Conservation (phyloP, 2,797 vertebrate species). For the Siniperca undulata region DNA sequence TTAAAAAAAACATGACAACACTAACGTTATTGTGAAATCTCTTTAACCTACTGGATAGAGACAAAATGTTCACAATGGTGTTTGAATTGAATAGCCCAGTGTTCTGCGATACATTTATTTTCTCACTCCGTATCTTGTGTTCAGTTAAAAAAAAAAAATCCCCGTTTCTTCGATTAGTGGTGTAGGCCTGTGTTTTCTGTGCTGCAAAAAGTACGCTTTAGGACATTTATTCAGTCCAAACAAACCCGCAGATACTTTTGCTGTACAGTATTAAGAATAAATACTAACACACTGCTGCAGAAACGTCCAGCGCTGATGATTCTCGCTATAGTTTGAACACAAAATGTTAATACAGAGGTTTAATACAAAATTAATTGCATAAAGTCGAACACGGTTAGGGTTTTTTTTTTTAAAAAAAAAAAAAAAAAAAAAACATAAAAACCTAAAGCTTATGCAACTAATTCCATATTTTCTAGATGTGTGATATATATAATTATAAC, state of each 20-base stretch:
- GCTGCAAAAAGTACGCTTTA: background rate
- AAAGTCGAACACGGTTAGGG: background rate
- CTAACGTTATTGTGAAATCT: background rate
- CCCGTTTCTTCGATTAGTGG: background rate
- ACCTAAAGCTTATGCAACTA: too few relatives aligned
- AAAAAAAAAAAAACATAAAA: too few relatives aligned
- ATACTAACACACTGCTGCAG: background rate
- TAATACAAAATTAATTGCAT: background rate
- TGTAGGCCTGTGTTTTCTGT: background rate
- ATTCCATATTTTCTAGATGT: background rate
- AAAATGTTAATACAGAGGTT: background rate
- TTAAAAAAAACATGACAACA: background rate
- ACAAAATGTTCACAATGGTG: background rate
- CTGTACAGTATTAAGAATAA: background rate
- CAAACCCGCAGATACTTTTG: background rate
- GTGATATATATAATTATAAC: background rate
- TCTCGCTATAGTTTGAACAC: background rate
- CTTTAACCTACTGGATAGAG: background rate
- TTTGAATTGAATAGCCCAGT: background rate
- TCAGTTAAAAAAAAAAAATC: slow-evolving; percentile 2
- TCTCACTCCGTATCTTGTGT: background rate
- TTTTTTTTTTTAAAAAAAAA: background rate
- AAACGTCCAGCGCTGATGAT: background rate
- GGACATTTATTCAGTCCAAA: slow-evolving; percentile 13
- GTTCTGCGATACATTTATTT: background rate